phyloP scores from a whole-genome alignment of 2,797 vertebrate species.

The Lithobates sylvaticus region DNA sequence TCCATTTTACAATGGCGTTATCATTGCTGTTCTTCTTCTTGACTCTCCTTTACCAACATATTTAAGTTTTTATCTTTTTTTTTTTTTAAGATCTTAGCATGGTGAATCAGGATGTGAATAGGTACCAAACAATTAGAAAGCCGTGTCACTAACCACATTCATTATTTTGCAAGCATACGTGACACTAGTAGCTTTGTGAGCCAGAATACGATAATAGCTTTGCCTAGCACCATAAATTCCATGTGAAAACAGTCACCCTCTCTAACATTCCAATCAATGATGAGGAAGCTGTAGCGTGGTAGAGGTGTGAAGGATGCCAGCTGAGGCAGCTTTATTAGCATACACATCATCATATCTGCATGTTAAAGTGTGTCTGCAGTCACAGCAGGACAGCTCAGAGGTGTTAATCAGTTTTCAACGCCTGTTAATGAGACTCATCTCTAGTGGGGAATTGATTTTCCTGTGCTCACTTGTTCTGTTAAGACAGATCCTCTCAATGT shows the following conservation, averaged over 20 bases:
- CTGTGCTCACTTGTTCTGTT: neutral
- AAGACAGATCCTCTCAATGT: conserved; percentile 26
- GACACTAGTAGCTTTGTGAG: conserved; percentile 7
- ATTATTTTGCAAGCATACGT: neutral
- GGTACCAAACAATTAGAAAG: neutral
- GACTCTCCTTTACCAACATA: neutral
- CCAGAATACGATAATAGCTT: conserved; percentile 2
- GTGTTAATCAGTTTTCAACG: conserved; percentile 53
- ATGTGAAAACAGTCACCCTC: conserved; percentile 26
- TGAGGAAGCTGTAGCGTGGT: neutral
- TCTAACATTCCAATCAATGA: conserved; percentile 27
- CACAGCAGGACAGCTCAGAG: conserved; percentile 30
- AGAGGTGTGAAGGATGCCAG: conserved; percentile 42
- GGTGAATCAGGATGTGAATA: too few relatives aligned
- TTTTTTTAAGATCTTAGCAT: neutral
- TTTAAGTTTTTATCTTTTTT: neutral
- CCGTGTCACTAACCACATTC: neutral
- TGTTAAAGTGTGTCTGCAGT: conserved; percentile 44
- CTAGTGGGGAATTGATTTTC: conserved; percentile 50
- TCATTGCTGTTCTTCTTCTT: neutral
- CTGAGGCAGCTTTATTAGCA: conserved; percentile 34
- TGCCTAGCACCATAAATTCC: conserved; percentile 25
- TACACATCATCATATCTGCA: conserved; percentile 45
- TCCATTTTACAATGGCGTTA: neutral
- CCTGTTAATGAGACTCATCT: conserved; percentile 57